Base-by-base conservation (phyloP, 2,888 invertebrate species). In the Bibio marci region DNA sequence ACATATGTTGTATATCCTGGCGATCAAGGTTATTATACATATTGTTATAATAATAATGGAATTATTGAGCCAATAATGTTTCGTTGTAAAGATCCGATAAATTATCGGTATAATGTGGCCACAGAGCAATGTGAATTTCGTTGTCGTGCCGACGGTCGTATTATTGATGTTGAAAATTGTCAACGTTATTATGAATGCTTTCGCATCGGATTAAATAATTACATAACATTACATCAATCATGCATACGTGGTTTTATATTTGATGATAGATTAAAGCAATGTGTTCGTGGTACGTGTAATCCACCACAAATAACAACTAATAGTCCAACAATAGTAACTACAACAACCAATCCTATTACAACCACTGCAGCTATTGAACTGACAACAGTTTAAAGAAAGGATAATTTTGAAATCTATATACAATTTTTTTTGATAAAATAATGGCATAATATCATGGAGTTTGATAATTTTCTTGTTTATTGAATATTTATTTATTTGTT, bases 21-120 rank as follows among this genome's bases (percentile, higher is more conserved):
- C 2, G 39, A 39, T 19, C 27, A 34, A 35, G 37, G 41, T 11
- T 41, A 35, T 28, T 44, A 42, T 17, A 41, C 41, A n/a, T 42
- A 35, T 22, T 44, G 44, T 33, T 25, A 30, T 3, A 22, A 19
- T 10, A 34, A 10, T 12, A 25, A 37, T 15, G n/a, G 38, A 2
- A 13, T 27, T 3, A n/a, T 2, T 13, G 31, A 31, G 14, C 26
- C 28, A 6, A 27, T 27, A 12, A 26, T 40, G 30, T 36, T 32
- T 7, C 30, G 32, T n/a, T 40, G 40, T 32, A 4, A 4, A 11
- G 32, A 36, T 28, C 11, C n/a, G 4, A 28, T 11, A 11, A 36
- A 31, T 14, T 27, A 17, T 32, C 30, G 32, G 27, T 39, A 25
- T 22, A 27, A 39, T 30, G 27, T 13, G 12, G 10, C 3, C 4